Evolutionary conservation across 2,113 vertebrate genomes (phyloP).

Genomic region (Andinoacara biseriatus): DNA sequence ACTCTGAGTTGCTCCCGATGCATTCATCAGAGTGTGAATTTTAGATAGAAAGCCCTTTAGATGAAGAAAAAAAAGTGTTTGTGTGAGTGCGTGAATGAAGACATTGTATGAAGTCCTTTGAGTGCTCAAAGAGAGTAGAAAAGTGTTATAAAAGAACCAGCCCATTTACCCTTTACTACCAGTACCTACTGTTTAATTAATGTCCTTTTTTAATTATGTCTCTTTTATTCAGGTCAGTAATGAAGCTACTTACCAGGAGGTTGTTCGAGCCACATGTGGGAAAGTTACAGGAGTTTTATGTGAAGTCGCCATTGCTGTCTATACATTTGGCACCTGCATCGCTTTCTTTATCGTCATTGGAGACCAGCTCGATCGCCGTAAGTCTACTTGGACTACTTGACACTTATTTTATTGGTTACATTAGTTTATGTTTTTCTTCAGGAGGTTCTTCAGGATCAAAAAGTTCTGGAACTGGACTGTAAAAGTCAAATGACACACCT

Average conservation of each 20-base stretch:
- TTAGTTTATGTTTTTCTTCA: background rate
- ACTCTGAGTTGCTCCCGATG: too few species aligned
- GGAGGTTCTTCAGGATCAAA: background rate
- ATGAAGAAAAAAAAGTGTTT: too few species aligned
- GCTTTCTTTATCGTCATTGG: conserved; percentile 98
- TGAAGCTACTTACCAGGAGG: conserved; percentile 95
- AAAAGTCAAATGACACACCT: background rate
- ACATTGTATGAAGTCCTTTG: too few species aligned
- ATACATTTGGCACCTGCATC: conserved; percentile 97
- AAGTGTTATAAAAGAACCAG: too few species aligned
- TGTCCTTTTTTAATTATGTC: background rate
- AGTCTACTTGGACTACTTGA: conserved; percentile 59
- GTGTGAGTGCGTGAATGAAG: too few species aligned
- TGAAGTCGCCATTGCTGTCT: conserved; percentile 90
- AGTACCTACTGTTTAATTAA: background rate
- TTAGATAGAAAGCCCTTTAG: too few species aligned
- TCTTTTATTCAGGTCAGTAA: conserved; percentile 84
- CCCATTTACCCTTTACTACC: too few species aligned
- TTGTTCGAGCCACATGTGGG: conserved; percentile 93
- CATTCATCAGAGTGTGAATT: too few species aligned
- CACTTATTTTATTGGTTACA: background rate
- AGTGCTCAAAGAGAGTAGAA: too few species aligned
- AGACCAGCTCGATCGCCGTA: conserved; percentile 95
- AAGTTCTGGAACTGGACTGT: background rate
- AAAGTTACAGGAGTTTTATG: conserved; percentile 88